Percentiles rank a stretch among this genome's conserved stretches.
These are phyloP conservation scores for Vanessa atalanta DNA, from an alignment of 1,140 invertebrate genomes.

Conservation along the genomic window DNA sequence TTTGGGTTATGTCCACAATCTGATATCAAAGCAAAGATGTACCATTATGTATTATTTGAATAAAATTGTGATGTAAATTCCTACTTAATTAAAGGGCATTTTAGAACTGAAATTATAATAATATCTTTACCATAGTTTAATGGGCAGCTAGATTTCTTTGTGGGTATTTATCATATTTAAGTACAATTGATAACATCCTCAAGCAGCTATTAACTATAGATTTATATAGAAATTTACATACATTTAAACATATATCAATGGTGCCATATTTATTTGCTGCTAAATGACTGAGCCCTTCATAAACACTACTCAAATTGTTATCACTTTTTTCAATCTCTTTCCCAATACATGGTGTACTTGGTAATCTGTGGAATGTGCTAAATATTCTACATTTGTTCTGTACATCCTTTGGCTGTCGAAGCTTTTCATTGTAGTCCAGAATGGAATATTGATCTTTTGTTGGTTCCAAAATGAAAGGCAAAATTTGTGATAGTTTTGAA, in stretches of 20 bases:
- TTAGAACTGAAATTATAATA: too few species aligned
- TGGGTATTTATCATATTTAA: too few species aligned
- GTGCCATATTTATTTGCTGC: slow-evolving; percentile 12
- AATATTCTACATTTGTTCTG: slow-evolving; percentile 59
- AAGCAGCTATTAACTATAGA: too few species aligned
- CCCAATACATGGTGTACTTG: slow-evolving; percentile 38
- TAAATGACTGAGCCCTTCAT: slow-evolving; percentile 51
- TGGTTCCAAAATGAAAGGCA: slow-evolving; percentile 53
- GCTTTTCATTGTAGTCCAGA: slow-evolving; percentile 65
- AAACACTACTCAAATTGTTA: slow-evolving; percentile 43
- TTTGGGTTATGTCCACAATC: slow-evolving; percentile 51
- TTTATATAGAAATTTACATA: slow-evolving; percentile 39
- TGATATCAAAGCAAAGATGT: slow-evolving; percentile 32
- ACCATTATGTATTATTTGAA: too few species aligned
- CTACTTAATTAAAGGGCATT: too few species aligned
- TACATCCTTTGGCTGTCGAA: slow-evolving; percentile 39
- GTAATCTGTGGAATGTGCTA: slow-evolving; percentile 58
- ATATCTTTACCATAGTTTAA: too few species aligned
- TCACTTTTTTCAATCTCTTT: slow-evolving; percentile 34
- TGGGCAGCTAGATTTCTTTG: too few species aligned
- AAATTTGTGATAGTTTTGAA: slow-evolving; percentile 44
- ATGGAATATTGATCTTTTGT: slow-evolving; percentile 48
- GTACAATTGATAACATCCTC: too few species aligned
- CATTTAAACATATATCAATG: slow-evolving; percentile 46
- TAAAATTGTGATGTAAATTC: too few species aligned